Percentiles rank a stretch among this genome's conserved stretches.
Conservation (phyloP, 2,113 vertebrate species). For the Macroglossus sobrinus region DNA sequence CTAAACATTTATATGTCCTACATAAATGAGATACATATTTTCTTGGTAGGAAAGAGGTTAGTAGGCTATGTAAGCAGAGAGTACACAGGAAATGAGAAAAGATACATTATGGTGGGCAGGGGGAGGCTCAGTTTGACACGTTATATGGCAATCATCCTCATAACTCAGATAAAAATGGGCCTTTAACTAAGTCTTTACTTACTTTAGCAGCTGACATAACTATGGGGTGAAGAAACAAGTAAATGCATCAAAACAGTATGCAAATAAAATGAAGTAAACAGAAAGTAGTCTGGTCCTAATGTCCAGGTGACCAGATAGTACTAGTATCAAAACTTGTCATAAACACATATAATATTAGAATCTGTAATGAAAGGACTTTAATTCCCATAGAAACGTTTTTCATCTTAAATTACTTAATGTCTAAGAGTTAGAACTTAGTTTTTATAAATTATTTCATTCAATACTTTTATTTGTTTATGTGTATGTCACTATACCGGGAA, state of each 20-base stretch:
- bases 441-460: not conserved
- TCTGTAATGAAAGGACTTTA: not conserved
- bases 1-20: not conserved
- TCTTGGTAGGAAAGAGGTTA: not conserved
- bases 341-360: not conserved
- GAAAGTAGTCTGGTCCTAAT: not conserved
- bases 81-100: slow-evolving; percentile 26
- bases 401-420: not conserved
- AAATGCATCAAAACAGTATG: not conserved
- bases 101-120: not conserved
- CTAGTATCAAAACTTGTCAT: not conserved
- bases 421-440: not conserved
- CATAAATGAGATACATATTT: not conserved
- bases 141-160: not conserved
- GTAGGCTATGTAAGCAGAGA: not conserved
- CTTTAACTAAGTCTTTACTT: not conserved
- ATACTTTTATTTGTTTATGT: not conserved
- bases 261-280: slow-evolving; percentile 1
- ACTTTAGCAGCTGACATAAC: not conserved
- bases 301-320: not conserved
- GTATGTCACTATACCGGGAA: not conserved
- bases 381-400: slow-evolving; percentile 18
- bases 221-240: not conserved
- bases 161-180: not conserved
- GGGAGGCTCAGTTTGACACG: not conserved